These are phyloP conservation scores for Miniopterus natalensis DNA, from an alignment of 2,113 vertebrate genomes.

Conservation along the genomic window DNA sequence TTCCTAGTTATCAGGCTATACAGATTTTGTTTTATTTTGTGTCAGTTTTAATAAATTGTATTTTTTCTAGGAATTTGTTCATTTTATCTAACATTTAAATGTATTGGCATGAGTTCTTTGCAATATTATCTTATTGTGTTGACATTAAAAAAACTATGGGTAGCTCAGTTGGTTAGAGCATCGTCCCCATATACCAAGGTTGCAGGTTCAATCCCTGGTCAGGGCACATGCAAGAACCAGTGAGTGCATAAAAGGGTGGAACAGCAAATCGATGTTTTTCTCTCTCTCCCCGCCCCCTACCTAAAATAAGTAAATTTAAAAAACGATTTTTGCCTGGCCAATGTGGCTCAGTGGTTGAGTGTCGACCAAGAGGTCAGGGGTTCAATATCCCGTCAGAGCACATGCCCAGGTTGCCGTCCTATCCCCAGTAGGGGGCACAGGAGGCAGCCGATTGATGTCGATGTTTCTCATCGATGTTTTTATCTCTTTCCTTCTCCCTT, in stretches of 20 bases:
- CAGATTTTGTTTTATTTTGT: constrained; percentile 8
- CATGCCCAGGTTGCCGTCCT: too few species aligned
- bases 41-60: not conserved
- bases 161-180: not conserved
- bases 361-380: too few species aligned
- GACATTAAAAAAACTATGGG: not conserved
- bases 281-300: too few species aligned
- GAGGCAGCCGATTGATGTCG: too few species aligned
- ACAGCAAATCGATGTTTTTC: not conserved
- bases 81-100: constrained; percentile 37
- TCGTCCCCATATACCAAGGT: not conserved
- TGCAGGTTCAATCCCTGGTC: not conserved
- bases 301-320: too few species aligned
- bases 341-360: too few species aligned
- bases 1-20: not conserved
- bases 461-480: too few species aligned
- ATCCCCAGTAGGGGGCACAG: too few species aligned
- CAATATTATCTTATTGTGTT: not conserved
- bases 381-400: too few species aligned
- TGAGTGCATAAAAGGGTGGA: not conserved
- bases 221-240: not conserved
- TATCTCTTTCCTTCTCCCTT: too few species aligned
- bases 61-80: not conserved
- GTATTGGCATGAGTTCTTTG: not conserved
- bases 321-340: too few species aligned